Conservation (phyloP, 2,113 vertebrate genomes). For the Coptodon bakossiorum region DNA sequence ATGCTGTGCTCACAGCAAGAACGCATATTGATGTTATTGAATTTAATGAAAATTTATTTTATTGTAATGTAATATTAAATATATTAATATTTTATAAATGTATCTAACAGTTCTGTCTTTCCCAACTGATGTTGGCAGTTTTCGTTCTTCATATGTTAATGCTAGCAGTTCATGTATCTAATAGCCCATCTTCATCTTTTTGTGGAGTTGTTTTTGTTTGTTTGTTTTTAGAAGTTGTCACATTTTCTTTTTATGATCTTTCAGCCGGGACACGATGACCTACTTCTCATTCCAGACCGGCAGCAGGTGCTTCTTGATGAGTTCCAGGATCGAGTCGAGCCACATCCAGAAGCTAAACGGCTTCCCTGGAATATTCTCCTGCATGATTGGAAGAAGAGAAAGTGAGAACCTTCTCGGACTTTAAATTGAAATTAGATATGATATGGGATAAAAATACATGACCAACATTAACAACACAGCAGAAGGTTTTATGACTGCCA, state of each 20-base stretch:
- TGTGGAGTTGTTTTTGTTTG: neutral
- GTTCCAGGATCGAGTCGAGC: conserved; percentile 93
- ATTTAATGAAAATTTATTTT: neutral
- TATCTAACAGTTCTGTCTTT: neutral
- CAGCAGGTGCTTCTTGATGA: conserved; percentile 94
- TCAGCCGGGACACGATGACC: conserved; percentile 2
- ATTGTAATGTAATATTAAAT: neutral
- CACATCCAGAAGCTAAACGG: conserved; percentile 95
- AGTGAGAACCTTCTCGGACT: neutral
- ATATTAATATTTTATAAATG: neutral
- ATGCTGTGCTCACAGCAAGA: neutral
- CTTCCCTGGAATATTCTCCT: conserved; percentile 94
- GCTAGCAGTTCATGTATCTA: neutral
- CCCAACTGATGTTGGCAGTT: neutral
- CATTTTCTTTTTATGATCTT: neutral
- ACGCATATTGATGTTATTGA: neutral
- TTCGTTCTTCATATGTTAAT: neutral
- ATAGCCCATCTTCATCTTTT: neutral
- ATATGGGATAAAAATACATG: neutral
- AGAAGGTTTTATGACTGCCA: neutral
- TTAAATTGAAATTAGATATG: neutral
- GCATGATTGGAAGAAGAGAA: neutral
- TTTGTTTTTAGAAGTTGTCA: neutral
- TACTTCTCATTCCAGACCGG: conserved; percentile 98
- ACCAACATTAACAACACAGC: neutral